phyloP scores from a whole-genome alignment of 2,888 invertebrate genomes.

The Therioaphis trifolii region DNA sequence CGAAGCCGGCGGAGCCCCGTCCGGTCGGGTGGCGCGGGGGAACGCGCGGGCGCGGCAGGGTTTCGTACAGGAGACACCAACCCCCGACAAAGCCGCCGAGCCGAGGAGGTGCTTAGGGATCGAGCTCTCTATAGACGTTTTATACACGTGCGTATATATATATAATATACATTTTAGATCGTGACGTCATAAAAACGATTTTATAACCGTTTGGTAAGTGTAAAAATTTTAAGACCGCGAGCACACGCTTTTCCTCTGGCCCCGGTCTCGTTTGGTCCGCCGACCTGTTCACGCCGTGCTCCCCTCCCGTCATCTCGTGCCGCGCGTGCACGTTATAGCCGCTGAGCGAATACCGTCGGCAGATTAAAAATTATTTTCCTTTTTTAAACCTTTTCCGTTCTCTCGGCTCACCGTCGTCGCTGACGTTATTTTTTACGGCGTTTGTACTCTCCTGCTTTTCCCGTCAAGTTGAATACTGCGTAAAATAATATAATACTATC shows the following conservation, averaged over 20 bases:
- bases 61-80: no score
- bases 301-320: neutral
- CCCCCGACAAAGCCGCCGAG: neutral
- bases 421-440: no score
- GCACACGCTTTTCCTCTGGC: neutral
- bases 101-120: neutral
- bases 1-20: neutral
- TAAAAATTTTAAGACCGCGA: neutral
- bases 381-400: no score
- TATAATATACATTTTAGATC: slow-evolving; percentile 11
- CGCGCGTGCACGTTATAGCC: neutral
- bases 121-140: neutral
- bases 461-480: no score
- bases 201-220: slow-evolving; percentile 47
- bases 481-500: no score
- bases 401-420: no score
- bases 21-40: neutral
- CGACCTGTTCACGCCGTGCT: no score
- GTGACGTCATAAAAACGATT: slow-evolving; percentile 55
- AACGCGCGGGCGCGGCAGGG: neutral
- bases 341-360: no score
- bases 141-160: neutral
- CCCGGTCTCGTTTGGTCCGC: no score
- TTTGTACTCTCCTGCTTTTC: no score
- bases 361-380: neutral